Percentiles rank a stretch among this genome's conserved stretches.
These are phyloP conservation scores for Phalacrocorax pelagicus DNA, from an alignment of 2,113 vertebrate species.

Conservation along the genomic window DNA sequence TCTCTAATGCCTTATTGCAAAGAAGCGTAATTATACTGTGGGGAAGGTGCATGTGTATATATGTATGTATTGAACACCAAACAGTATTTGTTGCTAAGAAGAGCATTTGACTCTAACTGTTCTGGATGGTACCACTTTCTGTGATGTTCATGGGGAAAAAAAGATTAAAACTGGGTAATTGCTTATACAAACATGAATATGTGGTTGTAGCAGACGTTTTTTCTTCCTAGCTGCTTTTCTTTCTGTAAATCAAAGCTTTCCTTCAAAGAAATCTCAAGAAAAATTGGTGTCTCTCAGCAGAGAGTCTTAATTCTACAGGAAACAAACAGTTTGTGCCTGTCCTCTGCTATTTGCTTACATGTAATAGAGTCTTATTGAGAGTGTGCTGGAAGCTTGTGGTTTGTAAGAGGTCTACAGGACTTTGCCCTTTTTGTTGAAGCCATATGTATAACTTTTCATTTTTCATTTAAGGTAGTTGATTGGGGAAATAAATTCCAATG, in stretches of 20 bases:
- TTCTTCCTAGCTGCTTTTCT: background rate
- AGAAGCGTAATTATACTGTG: background rate
- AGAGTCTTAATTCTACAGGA: slow-evolving; percentile 13
- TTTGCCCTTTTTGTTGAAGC: background rate
- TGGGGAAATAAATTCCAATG: background rate
- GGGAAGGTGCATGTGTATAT: background rate
- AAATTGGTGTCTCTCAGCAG: slow-evolving; percentile 24
- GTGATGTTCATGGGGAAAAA: background rate
- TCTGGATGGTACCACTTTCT: background rate
- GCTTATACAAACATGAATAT: background rate
- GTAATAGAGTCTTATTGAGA: background rate
- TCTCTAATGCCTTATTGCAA: background rate
- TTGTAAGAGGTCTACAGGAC: background rate
- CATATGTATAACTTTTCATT: background rate
- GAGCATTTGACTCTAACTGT: background rate
- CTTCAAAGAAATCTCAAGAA: slow-evolving; percentile 7
- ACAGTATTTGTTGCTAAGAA: background rate
- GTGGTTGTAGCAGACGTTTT: background rate
- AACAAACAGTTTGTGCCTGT: slow-evolving; percentile 37
- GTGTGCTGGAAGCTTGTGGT: background rate
- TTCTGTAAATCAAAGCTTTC: slow-evolving; percentile 22
- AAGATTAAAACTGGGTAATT: background rate
- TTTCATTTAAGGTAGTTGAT: background rate
- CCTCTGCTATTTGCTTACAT: background rate
- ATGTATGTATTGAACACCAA: background rate